Base-by-base conservation (phyloP, 2,113 vertebrate species). In the Ivindomyrus marchei region DNA sequence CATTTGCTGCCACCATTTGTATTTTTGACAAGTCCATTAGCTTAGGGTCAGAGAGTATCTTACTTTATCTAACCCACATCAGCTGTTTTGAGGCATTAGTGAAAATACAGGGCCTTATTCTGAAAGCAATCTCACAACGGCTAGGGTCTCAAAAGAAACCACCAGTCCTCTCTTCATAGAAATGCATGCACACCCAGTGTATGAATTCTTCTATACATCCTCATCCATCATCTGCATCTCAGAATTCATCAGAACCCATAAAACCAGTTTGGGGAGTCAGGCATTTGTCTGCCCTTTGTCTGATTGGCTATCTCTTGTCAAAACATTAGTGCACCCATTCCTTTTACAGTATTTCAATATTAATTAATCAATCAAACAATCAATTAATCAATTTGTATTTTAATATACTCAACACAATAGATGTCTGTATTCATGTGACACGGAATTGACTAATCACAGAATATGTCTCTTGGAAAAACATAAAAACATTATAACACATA, bases 221-320 rank as follows among this genome's bases (percentile, higher is more conserved):
- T 4, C 11, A 45, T 66, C 52, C 89, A 62, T 15, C 89, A 90
- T 90, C 83, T 86, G 83, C 80, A 47, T 85, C 27, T 90, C 17
- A 4, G 52, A 24, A 27, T 66, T 83, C 83, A 62, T 86, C 83
- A 85, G 13, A 42, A 42, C 13, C 83, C 56, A 24, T 49, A 27
- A 80, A 50, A 62, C 36, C 4, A 58, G 21, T n/a, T 13, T 24
- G 70, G 45, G 74, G 17, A 27, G 70, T 53, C 27, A 74, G 15
- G 24, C 49, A 42, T n/a, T n/a, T 80, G 17, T 17, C 46, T 53
- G 70, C 88, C 49, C 9, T 47, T 74, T 31, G 13, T 39, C 31
- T 77, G 36, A 17, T 77, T 77, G 70, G 36, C 15, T 77, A 39
- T 77, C 70, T 39, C 70, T 66, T 27, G 8, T 66, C 62, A 31